A percentile compares a stretch with the other conserved stretches of the same genome.
These are phyloP conservation scores for Nannoperca australis DNA, from an alignment of 2,797 vertebrate species.

Conservation along the genomic window DNA sequence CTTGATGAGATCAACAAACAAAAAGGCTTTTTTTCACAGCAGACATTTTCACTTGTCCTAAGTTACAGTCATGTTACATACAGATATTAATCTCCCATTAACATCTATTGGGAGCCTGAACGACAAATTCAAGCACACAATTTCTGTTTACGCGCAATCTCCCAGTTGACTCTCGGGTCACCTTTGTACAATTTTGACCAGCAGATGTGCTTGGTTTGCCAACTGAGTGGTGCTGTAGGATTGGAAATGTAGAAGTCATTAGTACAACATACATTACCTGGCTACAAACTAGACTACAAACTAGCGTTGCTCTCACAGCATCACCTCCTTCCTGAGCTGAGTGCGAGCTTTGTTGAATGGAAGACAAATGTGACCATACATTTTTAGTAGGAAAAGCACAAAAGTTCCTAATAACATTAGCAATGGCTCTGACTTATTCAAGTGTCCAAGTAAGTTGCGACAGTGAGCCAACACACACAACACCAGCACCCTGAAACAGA, in stretches of 20 bases:
- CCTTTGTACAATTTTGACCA: neutral
- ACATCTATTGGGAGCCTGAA: neutral
- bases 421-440: neutral
- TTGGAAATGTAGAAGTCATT: constrained; percentile 5
- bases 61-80: neutral
- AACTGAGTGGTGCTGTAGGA: neutral
- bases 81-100: neutral
- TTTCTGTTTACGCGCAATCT: neutral
- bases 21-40: neutral
- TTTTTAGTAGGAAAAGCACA: neutral
- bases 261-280: neutral
- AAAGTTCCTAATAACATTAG: neutral
- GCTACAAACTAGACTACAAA: neutral
- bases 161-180: neutral
- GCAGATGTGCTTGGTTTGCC: neutral
- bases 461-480: neutral
- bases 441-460: neutral
- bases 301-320: neutral
- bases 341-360: neutral
- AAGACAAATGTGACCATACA: neutral
- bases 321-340: neutral
- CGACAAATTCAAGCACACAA: neutral
- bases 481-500: neutral
- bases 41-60: neutral
- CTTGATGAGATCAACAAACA: neutral